Evolutionary conservation across 2,113 vertebrate genomes (phyloP), one percentile per base, ranked within the genome.

Genomic region (Martes martes): DNA sequence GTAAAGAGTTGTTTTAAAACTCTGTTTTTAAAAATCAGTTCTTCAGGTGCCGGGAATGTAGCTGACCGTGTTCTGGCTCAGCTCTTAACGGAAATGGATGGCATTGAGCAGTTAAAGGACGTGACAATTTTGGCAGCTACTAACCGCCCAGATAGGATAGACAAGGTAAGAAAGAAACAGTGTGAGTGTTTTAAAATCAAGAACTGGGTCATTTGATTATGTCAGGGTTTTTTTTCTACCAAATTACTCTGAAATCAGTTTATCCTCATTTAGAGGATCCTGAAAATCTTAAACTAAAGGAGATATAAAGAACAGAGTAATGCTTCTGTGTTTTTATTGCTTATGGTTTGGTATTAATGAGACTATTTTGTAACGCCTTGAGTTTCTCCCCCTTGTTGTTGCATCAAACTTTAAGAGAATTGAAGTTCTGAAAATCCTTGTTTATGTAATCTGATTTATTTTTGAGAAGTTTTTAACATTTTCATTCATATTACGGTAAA

Each of bases 71-170:
- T 99, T 86, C 98, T 99, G 98, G 99, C 99, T 94, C 99, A 99
- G 98, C 97, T 99, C 96, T 98, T 99, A 96, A 99, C 99, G 0
- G 99, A 99, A 99, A 99, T 99, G 99, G 99, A 99, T 97, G 99
- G 99, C 89, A 99, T 99, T 45, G 99, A 99, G 89, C 99, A 99
- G 97, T 99, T 99, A 92, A 99, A 99, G 94, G 99, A 99, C 3
- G 99, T 99, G 98, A 99, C 99, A 0, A 98, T 99, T 97, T 98
- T 99, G 98, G 99, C 99, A 82, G 99, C 99, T 97, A 99, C 99
- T 8, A 99, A 99, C 98, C 99, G 99, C 55, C 99, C 99, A 0
- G 99, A 99, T 98, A 99, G 99, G 99, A 99, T 99, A 97, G 99
- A 99, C 98, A 99, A 99, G 99, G 99, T 99, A 99, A 97, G 97